phyloP scores from a whole-genome alignment of 2,113 vertebrate genomes.

The Vombatus ursinus region DNA sequence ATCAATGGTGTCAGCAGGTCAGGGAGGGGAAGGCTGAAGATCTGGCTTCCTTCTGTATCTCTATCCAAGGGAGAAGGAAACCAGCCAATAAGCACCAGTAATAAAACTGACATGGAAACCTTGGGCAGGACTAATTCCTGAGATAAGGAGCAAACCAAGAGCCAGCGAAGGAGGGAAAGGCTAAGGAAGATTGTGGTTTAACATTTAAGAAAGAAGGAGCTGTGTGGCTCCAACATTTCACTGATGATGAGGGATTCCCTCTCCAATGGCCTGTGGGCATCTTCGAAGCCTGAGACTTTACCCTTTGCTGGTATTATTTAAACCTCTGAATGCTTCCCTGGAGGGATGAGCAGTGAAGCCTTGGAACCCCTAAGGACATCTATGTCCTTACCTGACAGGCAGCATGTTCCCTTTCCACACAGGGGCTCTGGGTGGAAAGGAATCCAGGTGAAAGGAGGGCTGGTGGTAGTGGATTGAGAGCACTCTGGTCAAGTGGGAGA shows the following conservation, averaged over 20 bases:
- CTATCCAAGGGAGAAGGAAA: not conserved
- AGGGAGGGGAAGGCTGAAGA: not conserved
- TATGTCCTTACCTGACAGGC: not conserved
- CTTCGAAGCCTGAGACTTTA: not conserved
- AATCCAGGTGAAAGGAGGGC: not conserved
- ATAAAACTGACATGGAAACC: not conserved
- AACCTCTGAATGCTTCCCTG: not conserved
- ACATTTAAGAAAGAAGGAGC: not conserved
- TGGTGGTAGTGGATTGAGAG: not conserved
- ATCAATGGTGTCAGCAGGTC: not conserved
- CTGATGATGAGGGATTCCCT: not conserved
- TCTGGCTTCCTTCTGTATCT: no score
- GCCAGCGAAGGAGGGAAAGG: not conserved
- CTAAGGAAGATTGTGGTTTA: not conserved
- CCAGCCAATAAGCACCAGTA: not conserved
- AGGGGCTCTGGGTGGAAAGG: not conserved
- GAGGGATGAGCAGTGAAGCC: not conserved
- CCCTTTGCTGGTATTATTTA: not conserved
- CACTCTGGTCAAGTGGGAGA: no score
- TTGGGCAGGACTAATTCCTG: not conserved
- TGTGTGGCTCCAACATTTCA: not conserved
- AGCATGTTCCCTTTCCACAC: not conserved
- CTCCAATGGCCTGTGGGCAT: not conserved
- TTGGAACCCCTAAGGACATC: not conserved
- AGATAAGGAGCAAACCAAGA: not conserved